Base-by-base conservation (phyloP, 2,113 vertebrate genomes). In the Daubentonia madagascariensis region DNA sequence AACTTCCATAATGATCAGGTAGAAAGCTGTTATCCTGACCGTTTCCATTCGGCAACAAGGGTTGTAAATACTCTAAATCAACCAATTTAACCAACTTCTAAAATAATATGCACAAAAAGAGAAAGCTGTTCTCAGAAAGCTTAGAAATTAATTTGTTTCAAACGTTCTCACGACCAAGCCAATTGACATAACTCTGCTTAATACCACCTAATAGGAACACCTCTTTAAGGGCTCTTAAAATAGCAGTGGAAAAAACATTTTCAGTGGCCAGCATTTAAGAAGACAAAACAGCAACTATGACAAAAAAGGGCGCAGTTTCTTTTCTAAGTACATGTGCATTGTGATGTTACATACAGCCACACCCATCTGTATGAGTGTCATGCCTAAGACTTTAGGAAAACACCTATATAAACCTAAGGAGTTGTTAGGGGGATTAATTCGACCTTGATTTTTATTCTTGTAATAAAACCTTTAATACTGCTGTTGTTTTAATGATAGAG, bases 31-130 rank as follows among this genome's bases (percentile, higher is more conserved):
- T 91, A 63, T 20, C 52, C 83, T 45, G 45, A 48, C 43, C 76
- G 48, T 96, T 93, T 81, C 89, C 89, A 57, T 65, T 89, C n/a
- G 85, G 91, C 22, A 43, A 85, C 61, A 25, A 30, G 35, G 17
- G 37, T 81, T 91, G 67, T 95, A 91, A 94, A 89, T 93, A n/a
- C 57, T 96, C 57, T 72, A 89, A 79, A 85, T 54, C 32, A 79
- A 96, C 68, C 73, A 73, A 48, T 96, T 96, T 96, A 97, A 83
- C 61, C 89, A 91, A 10, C n/a, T 92, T 59, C 50, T 90, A 92
- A 90, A 88, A 92, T 86, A 75, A 67, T 86, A 79, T 3, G 1
- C 40, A 63, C n/a, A 89, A 45, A 86, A 91, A 65, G 43, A 93
- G 67, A 97, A 79, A 93, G 54, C 59, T 67, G 22, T 72, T 96